A percentile compares a stretch with the other conserved stretches of the same genome.
These are phyloP conservation scores for Montipora capitata DNA, from an alignment of 92 coral and sea anemone genomes.

Conservation along the genomic window DNA sequence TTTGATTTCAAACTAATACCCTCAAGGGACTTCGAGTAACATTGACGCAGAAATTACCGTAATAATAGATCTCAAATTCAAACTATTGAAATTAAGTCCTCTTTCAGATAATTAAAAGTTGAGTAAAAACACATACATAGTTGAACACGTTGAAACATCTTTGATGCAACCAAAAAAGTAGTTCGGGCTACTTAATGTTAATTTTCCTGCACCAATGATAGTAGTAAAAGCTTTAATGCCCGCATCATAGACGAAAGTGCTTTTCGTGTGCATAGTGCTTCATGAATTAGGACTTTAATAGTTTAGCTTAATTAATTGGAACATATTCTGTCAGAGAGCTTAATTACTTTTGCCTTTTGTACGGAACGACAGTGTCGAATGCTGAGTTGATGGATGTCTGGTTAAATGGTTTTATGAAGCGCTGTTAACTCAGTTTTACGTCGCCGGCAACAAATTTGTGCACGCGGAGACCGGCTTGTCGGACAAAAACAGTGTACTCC, in stretches of 20 bases:
- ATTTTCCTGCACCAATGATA: neutral
- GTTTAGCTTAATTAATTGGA: neutral
- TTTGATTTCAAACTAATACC: neutral
- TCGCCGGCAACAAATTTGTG: neutral
- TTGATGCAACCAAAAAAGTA: neutral
- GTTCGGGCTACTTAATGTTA: neutral
- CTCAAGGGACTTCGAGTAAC: conserved; percentile 22
- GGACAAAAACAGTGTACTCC: neutral
- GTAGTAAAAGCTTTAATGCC: neutral
- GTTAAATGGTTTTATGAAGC: neutral
- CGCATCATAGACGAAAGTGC: neutral
- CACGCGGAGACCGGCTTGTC: neutral
- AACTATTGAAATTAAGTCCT: neutral
- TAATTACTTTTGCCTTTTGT: conserved; percentile 19
- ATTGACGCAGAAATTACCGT: conserved; percentile 1
- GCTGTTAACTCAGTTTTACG: neutral
- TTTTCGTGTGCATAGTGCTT: neutral
- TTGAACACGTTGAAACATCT: conserved; percentile 6
- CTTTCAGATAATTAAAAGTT: conserved; percentile 10
- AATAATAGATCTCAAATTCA: neutral
- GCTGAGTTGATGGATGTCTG: neutral
- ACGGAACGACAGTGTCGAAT: neutral
- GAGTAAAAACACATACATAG: conserved; percentile 12
- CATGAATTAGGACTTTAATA: neutral
- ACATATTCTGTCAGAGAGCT: conserved; percentile 32